A percentile compares a stretch with the other conserved stretches of the same genome.
Evolutionary conservation across 2,888 invertebrate species (phyloP).

Genomic region (Biston betularia): DNA sequence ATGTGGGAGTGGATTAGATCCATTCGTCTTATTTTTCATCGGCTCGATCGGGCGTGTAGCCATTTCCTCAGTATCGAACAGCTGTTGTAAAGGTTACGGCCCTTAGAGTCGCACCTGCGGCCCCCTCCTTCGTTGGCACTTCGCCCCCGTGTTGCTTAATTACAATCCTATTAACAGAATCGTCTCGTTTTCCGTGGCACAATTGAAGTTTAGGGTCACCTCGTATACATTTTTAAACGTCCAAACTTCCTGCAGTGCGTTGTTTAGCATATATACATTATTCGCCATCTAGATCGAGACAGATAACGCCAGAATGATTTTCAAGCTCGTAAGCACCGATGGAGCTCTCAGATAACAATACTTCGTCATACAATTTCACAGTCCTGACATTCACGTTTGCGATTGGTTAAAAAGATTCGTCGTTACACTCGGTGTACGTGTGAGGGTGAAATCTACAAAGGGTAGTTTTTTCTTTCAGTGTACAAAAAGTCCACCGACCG

Average conservation of each 20-base stretch:
- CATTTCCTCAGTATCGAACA: constrained; percentile 74
- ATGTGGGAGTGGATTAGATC: constrained; percentile 71
- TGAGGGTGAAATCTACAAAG: constrained; percentile 77
- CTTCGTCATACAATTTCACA: constrained; percentile 63
- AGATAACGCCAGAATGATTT: constrained; percentile 54
- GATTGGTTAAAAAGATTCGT: constrained; percentile 70
- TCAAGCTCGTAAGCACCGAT: constrained; percentile 50
- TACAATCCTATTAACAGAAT: constrained; percentile 77
- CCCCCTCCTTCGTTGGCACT: constrained; percentile 56
- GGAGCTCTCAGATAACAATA: constrained; percentile 62
- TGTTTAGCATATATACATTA: constrained; percentile 54
- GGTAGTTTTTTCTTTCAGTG: constrained; percentile 69
- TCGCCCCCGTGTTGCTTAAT: constrained; percentile 67
- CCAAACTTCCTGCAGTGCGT: constrained; percentile 51
- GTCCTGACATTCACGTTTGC: constrained; percentile 60
- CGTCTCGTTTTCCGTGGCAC: constrained; percentile 61
- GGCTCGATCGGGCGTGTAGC: constrained; percentile 61
- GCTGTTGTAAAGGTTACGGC: constrained; percentile 82
- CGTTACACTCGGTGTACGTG: constrained; percentile 74
- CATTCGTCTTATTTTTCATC: constrained; percentile 61
- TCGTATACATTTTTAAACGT: constrained; percentile 59
- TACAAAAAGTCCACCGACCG: constrained; percentile 70
- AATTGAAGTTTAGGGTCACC: constrained; percentile 62
- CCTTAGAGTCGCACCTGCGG: constrained; percentile 79
- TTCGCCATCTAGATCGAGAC: constrained; percentile 51